These are phyloP conservation scores for Siniperca knerii DNA, from an alignment of 2,113 vertebrate species.

Conservation along the genomic window DNA sequence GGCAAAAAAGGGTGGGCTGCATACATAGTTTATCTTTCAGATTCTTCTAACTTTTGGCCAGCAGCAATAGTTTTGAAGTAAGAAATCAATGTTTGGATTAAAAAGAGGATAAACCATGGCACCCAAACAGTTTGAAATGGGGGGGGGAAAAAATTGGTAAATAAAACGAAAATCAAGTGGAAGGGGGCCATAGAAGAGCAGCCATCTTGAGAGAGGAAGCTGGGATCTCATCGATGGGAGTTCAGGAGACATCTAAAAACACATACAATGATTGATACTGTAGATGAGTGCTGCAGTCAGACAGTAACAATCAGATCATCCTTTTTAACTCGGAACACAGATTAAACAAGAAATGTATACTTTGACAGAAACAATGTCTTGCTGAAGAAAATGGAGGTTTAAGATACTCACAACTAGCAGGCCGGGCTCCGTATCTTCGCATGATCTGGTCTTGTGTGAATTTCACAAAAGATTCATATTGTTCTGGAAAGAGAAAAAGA, in stretches of 20 bases:
- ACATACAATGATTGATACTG: neutral
- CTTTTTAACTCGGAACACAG: neutral
- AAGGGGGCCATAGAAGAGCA: slow-evolving; percentile 81
- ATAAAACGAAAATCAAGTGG: slow-evolving; percentile 75
- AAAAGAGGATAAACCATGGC: slow-evolving; percentile 88
- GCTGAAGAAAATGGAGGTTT: neutral
- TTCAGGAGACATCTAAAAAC: slow-evolving; percentile 92
- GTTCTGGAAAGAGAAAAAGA: slow-evolving; percentile 83
- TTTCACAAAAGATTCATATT: slow-evolving; percentile 97
- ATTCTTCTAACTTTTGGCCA: slow-evolving; percentile 74
- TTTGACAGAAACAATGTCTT: neutral
- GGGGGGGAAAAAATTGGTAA: slow-evolving; percentile 18
- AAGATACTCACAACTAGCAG: slow-evolving; percentile 90
- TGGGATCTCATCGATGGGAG: slow-evolving; percentile 78
- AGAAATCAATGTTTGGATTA: slow-evolving; percentile 82
- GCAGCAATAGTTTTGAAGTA: slow-evolving; percentile 78
- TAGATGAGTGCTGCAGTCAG: slow-evolving; percentile 4
- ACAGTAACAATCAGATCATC: neutral
- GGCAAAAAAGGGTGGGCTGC: slow-evolving; percentile 27
- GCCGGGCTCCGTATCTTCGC: slow-evolving; percentile 92
- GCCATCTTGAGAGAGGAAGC: slow-evolving; percentile 86
- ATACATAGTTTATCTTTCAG: slow-evolving; percentile 64
- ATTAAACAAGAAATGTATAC: neutral
- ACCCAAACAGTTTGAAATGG: slow-evolving; percentile 82
- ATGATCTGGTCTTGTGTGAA: slow-evolving; percentile 97